Percentiles rank a stretch among this genome's conserved stretches.
These are phyloP conservation scores for Prosopocoilus inquinatus DNA, from an alignment of 2,888 invertebrate species.

Conservation along the genomic window DNA sequence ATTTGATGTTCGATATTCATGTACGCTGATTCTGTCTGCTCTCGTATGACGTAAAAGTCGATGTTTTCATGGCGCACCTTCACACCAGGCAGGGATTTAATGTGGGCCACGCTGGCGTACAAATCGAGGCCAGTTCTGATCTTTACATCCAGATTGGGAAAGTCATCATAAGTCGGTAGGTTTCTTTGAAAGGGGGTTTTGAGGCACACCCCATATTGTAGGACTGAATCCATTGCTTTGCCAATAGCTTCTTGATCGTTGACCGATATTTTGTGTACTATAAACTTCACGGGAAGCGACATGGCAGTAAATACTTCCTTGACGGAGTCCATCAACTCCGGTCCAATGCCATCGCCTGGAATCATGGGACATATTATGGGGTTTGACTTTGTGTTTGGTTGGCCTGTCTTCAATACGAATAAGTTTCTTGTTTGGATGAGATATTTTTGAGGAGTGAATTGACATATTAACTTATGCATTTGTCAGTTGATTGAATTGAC, in stretches of 20 bases:
- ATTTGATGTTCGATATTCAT: constrained; percentile 90
- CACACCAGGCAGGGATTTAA: constrained; percentile 83
- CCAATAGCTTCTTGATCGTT: constrained; percentile 78
- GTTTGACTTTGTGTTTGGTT: background rate
- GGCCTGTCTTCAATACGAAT: too few species aligned
- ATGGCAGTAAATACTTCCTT: constrained; percentile 85
- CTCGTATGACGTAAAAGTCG: constrained; percentile 90
- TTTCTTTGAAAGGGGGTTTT: constrained; percentile 73
- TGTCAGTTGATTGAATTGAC: too few species aligned
- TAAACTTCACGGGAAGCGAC: constrained; percentile 89
- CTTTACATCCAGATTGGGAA: constrained; percentile 15
- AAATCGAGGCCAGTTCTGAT: constrained; percentile 78
- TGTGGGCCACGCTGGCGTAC: constrained; percentile 88
- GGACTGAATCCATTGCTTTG: constrained; percentile 77
- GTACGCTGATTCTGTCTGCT: constrained; percentile 97
- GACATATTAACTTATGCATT: too few species aligned
- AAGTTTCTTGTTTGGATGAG: too few species aligned
- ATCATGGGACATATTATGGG: constrained; percentile 76
- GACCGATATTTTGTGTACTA: constrained; percentile 83
- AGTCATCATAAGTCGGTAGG: constrained; percentile 45
- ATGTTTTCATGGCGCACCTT: constrained; percentile 81
- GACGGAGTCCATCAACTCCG: constrained; percentile 83
- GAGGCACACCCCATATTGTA: constrained; percentile 77
- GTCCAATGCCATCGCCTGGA: constrained; percentile 95
- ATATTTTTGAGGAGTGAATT: too few species aligned